Evolutionary conservation across 2,113 vertebrate genomes (phyloP).

Genomic region (Anthoscopus minutus): DNA sequence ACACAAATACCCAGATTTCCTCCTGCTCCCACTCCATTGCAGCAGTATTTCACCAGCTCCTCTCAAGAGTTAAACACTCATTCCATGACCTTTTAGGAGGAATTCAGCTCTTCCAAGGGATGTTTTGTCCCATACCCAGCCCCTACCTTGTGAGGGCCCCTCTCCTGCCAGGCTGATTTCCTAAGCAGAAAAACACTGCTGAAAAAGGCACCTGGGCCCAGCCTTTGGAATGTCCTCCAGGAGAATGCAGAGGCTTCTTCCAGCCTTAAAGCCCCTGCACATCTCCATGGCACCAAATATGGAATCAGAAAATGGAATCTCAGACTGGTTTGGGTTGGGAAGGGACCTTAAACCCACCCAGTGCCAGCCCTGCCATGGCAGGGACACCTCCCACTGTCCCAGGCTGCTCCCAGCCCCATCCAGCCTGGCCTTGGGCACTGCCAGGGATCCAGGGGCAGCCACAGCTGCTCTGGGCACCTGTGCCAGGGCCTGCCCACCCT

Average conservation of each 20-base stretch:
- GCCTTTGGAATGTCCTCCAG: neutral
- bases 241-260: neutral
- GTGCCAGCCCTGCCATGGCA: neutral
- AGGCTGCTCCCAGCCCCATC: neutral
- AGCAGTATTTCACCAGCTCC: neutral
- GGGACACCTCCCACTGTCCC: neutral
- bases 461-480: neutral
- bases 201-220: neutral
- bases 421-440: neutral
- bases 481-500: neutral
- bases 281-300: no score
- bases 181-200: neutral
- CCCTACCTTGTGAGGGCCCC: neutral
- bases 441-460: neutral
- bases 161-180: neutral
- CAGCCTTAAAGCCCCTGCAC: neutral
- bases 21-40: neutral
- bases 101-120: neutral
- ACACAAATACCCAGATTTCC: neutral
- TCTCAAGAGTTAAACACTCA: neutral
- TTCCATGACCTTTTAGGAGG: neutral
- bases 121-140: neutral
- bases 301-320: neutral
- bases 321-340: neutral
- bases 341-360: rapidly evolving